A percentile compares a stretch with the other conserved stretches of the same genome.
Conservation (phyloP, 2,888 invertebrate genomes). For the Malthinus seriepunctatus region DNA sequence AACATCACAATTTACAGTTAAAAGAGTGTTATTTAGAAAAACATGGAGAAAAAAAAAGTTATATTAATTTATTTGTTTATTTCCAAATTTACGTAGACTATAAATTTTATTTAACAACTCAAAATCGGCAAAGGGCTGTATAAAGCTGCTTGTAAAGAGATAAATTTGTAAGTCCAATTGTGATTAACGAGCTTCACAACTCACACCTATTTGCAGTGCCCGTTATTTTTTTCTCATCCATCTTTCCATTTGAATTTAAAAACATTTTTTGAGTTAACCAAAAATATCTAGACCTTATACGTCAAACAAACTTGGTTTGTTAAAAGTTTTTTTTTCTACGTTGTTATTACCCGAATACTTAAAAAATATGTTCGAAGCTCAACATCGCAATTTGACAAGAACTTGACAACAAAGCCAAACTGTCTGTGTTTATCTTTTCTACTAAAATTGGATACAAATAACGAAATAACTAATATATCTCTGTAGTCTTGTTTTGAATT, state of each 20-base stretch:
- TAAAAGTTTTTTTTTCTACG: no score
- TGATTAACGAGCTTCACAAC: constrained; percentile 29
- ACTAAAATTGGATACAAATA: no score
- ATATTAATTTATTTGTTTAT: constrained; percentile 4
- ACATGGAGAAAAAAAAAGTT: neutral
- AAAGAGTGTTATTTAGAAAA: no score
- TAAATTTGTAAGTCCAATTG: constrained; percentile 27
- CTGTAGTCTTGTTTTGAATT: no score
- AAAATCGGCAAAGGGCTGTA: constrained; percentile 20
- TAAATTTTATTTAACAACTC: constrained; percentile 27
- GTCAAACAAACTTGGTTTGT: no score
- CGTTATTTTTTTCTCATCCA: constrained; percentile 30
- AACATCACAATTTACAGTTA: no score
- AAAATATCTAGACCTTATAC: neutral
- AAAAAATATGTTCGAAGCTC: no score
- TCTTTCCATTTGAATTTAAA: constrained; percentile 30
- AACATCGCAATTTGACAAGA: no score
- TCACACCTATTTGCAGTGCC: constrained; percentile 26
- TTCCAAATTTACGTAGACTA: constrained; percentile 21
- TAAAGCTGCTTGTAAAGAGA: constrained; percentile 25
- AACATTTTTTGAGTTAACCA: constrained; percentile 27
- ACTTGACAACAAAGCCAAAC: no score
- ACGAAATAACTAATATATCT: no score
- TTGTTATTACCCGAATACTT: no score
- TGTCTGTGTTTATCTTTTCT: no score